Base-by-base conservation (phyloP, 2,888 invertebrate species). In the Brachyopa scutellaris region DNA sequence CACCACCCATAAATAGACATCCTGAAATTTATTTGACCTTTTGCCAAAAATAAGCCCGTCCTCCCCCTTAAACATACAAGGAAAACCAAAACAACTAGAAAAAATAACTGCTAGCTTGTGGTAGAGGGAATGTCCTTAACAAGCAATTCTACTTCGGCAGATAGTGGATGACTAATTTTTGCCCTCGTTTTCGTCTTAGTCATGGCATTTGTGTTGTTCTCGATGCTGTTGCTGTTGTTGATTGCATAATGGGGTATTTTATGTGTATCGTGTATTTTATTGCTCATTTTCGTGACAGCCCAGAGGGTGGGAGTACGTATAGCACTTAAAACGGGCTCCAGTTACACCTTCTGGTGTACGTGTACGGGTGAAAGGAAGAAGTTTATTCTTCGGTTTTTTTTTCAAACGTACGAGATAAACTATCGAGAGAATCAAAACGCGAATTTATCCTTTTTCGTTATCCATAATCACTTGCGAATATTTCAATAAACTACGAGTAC, bases 151-250 rank as follows among this genome's bases (percentile, higher is more conserved):
- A 40, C 31, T 51, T 31, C 21, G 8, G 2, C 61, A 55, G 61
- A 73, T 55, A 62, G 62, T 72, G 42, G 62, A 62, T 73, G 62
- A 73, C 62, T 73, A 73, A 73, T 45, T 62, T 61, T 31, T 51
- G 61, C 21, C 33, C 57, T 40, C 33, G 49, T 47, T n/a, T 21
- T 29, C 8, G 61, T 11, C 53, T 13, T 62, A 33, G 40, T 72
- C 11, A 42, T 51, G 59, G 49, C 40, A 42, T 31, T 51, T 38
- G 64, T n/a, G n/a, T 36, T 51, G 15, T 47, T 38, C 19, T 49
- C 11, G 3, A 4, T 47, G 42, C 17, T 31, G 17, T 51, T 36
- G 49, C 15, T 69, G 33, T 17, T 29, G 11, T 45, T 77, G 70
- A 53, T 73, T 79, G 59, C 61, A 79, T 72, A 66, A 79, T 66